These are phyloP conservation scores for Chrysopilus asiliformis DNA, from an alignment of 2,888 invertebrate genomes.

Conservation along the genomic window DNA sequence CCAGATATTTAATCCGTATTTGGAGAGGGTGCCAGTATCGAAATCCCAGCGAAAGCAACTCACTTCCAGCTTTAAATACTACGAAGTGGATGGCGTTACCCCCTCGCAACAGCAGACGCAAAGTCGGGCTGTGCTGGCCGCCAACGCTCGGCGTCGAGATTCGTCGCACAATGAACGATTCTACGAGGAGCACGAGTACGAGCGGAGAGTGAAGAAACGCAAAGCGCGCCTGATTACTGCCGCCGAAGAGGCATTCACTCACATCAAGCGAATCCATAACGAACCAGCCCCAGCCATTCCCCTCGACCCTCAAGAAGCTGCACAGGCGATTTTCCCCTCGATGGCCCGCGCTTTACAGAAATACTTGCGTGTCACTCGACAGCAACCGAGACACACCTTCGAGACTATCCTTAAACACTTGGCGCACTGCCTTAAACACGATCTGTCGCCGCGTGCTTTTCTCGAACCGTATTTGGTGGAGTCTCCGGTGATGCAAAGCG, in stretches of 20 bases:
- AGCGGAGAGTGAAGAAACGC: constrained; percentile 80
- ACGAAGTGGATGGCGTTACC: constrained; percentile 84
- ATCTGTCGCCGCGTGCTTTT: constrained; percentile 88
- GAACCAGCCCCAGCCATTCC: constrained; percentile 65
- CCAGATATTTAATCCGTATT: constrained; percentile 90
- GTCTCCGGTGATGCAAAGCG: constrained; percentile 72
- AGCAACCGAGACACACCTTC: constrained; percentile 91
- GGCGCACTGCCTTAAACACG: constrained; percentile 82
- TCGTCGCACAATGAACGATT: constrained; percentile 95
- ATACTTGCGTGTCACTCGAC: constrained; percentile 86
- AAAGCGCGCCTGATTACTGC: constrained; percentile 81
- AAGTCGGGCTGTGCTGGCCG: constrained; percentile 53
- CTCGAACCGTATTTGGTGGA: constrained; percentile 84
- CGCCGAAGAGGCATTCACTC: constrained; percentile 96
- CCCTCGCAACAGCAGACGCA: constrained; percentile 55
- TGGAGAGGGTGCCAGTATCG: constrained; percentile 79
- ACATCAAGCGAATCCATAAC: constrained; percentile 72
- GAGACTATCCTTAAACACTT: constrained; percentile 85
- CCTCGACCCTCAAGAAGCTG: constrained; percentile 91
- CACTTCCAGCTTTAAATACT: constrained; percentile 84
- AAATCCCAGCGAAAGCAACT: constrained; percentile 62
- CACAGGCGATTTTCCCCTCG: constrained; percentile 94
- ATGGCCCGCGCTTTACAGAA: constrained; percentile 94
- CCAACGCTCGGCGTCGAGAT: constrained; percentile 70
- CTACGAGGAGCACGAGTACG: constrained; percentile 96